phyloP scores from a whole-genome alignment of 2,797 vertebrate species.

The Pseudopleuronectes americanus region DNA sequence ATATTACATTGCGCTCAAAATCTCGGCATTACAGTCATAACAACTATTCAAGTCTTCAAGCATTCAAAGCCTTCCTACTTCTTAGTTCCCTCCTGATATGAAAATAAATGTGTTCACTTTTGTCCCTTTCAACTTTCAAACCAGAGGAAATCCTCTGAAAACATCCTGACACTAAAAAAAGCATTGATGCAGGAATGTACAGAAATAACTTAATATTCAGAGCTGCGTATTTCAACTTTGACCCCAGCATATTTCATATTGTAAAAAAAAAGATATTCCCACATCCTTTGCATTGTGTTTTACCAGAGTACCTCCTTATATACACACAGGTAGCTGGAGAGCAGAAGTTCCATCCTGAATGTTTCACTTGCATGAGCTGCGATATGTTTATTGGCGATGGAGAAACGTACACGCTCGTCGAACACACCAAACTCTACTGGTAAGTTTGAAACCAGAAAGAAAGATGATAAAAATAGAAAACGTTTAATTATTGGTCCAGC shows the following conservation, averaged over 20 bases:
- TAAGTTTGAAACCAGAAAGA: slow-evolving; percentile 28
- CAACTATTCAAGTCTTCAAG: slow-evolving; percentile 20
- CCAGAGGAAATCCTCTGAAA: slow-evolving; percentile 70
- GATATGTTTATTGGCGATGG: slow-evolving; percentile 92
- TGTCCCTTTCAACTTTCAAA: slow-evolving; percentile 33
- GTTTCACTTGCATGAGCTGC: slow-evolving; percentile 92
- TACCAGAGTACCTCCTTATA: background rate
- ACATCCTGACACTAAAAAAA: slow-evolving; percentile 54
- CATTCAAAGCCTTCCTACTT: slow-evolving; percentile 59
- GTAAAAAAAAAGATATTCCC: slow-evolving; percentile 1
- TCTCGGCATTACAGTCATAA: background rate
- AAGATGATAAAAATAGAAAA: too few species aligned
- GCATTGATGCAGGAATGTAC: slow-evolving; percentile 36
- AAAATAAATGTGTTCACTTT: slow-evolving; percentile 42
- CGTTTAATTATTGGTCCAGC: background rate
- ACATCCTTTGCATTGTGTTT: slow-evolving; percentile 1
- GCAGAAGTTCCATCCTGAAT: slow-evolving; percentile 97
- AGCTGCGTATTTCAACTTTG: background rate
- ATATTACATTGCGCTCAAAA: background rate
- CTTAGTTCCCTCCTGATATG: slow-evolving; percentile 43
- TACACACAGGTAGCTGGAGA: slow-evolving; percentile 91
- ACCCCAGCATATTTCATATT: slow-evolving; percentile 3
- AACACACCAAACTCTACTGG: slow-evolving; percentile 92
- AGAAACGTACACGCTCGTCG: slow-evolving; percentile 92
- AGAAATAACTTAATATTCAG: slow-evolving; percentile 10